phyloP scores from a whole-genome alignment of 2,797 vertebrate species.

The Bradypodion ventrale region DNA sequence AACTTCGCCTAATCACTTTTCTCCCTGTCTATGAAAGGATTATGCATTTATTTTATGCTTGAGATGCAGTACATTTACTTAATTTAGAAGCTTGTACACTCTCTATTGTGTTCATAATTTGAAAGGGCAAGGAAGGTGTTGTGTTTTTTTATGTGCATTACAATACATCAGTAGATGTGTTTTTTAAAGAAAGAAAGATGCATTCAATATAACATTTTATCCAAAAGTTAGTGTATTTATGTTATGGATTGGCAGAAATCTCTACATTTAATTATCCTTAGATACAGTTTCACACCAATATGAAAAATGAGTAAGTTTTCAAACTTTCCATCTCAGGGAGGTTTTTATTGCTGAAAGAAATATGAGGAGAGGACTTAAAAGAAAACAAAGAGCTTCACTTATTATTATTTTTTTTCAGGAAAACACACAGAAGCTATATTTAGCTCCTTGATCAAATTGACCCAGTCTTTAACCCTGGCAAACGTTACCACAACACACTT shows the following conservation, averaged over 20 bases:
- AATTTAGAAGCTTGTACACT: not conserved
- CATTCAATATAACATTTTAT: not conserved
- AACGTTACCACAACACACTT: slow-evolving; percentile 84
- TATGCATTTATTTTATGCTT: not conserved
- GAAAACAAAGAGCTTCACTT: slow-evolving; percentile 81
- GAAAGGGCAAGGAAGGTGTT: not conserved
- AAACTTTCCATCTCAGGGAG: slow-evolving; percentile 67
- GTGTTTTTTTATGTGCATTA: not conserved
- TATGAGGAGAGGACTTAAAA: slow-evolving; percentile 74
- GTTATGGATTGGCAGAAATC: slow-evolving; percentile 40
- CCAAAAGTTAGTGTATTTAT: slow-evolving; percentile 8
- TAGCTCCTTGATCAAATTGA: slow-evolving; percentile 88
- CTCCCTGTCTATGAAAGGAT: not conserved
- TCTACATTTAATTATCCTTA: slow-evolving; percentile 31
- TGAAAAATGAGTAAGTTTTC: slow-evolving; percentile 63
- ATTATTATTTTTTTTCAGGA: slow-evolving; percentile 77
- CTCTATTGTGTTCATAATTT: slow-evolving; percentile 1
- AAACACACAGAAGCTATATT: slow-evolving; percentile 87
- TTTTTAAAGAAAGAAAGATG: not conserved
- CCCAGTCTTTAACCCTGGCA: slow-evolving; percentile 86
- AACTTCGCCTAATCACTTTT: not conserved
- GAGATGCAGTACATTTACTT: not conserved
- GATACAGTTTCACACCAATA: slow-evolving; percentile 53
- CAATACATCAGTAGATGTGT: not conserved
- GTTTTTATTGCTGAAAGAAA: slow-evolving; percentile 76